A percentile compares a stretch with the other conserved stretches of the same genome.
phyloP scores from a whole-genome alignment of 2,113 vertebrate genomes.

The Pardalotus punctatus region DNA sequence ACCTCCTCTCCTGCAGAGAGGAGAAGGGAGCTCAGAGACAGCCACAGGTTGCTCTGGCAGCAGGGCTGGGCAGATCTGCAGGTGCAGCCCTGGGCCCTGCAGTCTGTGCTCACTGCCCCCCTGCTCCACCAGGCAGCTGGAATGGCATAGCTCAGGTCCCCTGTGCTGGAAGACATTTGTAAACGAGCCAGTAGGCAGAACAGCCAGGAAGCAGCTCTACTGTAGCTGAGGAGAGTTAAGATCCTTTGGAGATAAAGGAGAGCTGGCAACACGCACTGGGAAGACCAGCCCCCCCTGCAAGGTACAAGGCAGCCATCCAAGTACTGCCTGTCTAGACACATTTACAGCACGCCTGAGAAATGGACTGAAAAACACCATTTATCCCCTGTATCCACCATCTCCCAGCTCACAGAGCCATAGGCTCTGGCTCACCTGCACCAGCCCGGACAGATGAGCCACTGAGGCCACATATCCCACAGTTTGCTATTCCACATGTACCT shows the following conservation, averaged over 20 bases:
- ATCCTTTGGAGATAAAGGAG: background rate
- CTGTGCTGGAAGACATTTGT: background rate
- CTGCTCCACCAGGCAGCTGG: background rate
- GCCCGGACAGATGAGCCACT: background rate
- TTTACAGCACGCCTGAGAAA: constrained; percentile 20
- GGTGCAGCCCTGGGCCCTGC: background rate
- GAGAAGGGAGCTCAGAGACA: background rate
- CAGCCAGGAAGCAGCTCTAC: background rate
- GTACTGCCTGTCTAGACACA: background rate
- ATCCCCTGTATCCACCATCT: background rate
- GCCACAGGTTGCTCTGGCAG: background rate
- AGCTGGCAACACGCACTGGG: background rate
- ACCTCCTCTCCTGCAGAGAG: background rate
- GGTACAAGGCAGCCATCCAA: background rate
- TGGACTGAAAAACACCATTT: background rate
- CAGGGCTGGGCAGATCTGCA: background rate
- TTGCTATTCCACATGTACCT: background rate
- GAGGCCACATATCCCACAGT: accelerated
- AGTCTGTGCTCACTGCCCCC: background rate
- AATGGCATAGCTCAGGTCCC: background rate
- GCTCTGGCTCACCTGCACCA: background rate
- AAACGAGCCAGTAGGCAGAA: background rate
- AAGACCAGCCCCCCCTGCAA: background rate
- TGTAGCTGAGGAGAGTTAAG: background rate
- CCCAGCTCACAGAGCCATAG: background rate